Conservation (phyloP, 2,888 invertebrate genomes). For the Esperia sulphurella region DNA sequence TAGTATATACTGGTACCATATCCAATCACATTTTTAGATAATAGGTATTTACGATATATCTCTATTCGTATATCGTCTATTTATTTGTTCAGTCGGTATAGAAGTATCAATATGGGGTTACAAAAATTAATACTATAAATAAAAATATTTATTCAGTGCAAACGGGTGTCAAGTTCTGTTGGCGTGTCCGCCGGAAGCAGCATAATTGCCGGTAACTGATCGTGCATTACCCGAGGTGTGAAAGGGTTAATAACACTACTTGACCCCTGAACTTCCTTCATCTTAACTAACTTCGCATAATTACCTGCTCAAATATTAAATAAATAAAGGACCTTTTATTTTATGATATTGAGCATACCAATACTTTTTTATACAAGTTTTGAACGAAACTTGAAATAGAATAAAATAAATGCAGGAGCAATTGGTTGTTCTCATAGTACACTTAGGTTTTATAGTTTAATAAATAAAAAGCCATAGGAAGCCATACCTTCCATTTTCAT, state of each 20-base stretch:
- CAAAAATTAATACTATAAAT: not conserved
- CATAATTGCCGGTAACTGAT: constrained; percentile 72
- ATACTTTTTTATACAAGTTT: not conserved
- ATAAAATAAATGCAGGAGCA: no score
- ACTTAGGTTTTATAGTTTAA: no score
- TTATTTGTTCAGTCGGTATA: no score
- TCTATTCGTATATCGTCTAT: no score
- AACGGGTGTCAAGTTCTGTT: constrained; percentile 41
- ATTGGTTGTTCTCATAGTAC: no score
- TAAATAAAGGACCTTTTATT: constrained; percentile 3
- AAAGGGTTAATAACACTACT: constrained; percentile 74
- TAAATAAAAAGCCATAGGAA: no score
- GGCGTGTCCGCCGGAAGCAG: constrained; percentile 53
- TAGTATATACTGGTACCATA: no score
- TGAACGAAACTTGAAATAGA: no score
- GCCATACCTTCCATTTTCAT: no score
- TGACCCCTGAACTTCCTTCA: constrained; percentile 60
- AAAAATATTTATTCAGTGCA: constrained; percentile 7
- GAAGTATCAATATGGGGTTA: no score
- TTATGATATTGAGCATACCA: constrained; percentile 7
- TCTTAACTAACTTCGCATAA: constrained; percentile 20
- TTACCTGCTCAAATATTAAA: not conserved
- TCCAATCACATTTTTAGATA: no score
- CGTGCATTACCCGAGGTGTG: constrained; percentile 66
- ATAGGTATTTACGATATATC: no score